Evolutionary conservation across 2,797 vertebrate species (phyloP).

Genomic region (Vipera ursinii): DNA sequence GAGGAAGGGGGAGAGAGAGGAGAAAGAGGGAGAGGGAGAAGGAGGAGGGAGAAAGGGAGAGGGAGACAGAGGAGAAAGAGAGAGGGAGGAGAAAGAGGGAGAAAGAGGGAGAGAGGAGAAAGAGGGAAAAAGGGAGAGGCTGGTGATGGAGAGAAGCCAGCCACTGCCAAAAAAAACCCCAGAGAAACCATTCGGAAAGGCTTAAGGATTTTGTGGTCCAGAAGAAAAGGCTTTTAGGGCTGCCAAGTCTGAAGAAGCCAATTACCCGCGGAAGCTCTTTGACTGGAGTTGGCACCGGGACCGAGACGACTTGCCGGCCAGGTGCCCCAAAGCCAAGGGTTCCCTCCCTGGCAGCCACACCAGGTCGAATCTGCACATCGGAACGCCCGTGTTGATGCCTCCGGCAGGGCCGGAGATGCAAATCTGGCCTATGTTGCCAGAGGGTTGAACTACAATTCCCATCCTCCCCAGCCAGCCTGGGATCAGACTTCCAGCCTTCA

Average conservation of each 20-base stretch:
- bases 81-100: background rate
- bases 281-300: background rate
- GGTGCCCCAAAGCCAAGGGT: background rate
- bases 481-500: no score
- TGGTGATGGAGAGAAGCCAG: background rate
- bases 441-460: background rate
- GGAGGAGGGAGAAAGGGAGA: no score
- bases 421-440: background rate
- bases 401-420: background rate
- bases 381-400: no score
- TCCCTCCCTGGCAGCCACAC: background rate
- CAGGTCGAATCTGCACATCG: background rate
- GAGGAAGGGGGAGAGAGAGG: rapidly evolving
- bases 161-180: background rate
- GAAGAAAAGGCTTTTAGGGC: no score
- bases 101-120: background rate
- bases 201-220: background rate
- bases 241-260: background rate
- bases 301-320: background rate
- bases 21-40: no score
- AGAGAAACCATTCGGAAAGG: background rate
- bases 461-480: background rate
- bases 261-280: background rate
- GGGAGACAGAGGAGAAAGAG: no score
- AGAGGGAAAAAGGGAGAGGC: background rate